These are phyloP conservation scores for Acanthopagrus latus DNA, from an alignment of 2,797 vertebrate genomes.

Conservation along the genomic window DNA sequence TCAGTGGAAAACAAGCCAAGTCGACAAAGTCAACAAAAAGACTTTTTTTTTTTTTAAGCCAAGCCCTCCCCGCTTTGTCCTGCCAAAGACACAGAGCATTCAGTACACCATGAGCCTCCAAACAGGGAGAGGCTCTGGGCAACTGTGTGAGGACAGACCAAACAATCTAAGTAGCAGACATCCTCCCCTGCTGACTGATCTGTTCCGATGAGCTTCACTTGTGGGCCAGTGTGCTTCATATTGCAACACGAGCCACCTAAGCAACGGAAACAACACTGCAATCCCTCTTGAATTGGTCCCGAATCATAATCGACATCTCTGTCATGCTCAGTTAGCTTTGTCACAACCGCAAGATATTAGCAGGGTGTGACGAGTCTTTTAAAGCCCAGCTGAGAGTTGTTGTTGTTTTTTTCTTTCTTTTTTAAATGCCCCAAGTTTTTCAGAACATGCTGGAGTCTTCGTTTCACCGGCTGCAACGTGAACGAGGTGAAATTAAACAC, in stretches of 20 bases:
- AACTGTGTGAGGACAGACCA: constrained; percentile 13
- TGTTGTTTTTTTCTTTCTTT: not conserved
- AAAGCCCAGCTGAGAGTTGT: constrained; percentile 29
- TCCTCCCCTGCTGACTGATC: constrained; percentile 42
- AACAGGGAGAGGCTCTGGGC: constrained; percentile 21
- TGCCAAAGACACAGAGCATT: constrained; percentile 31
- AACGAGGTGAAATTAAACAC: constrained; percentile 33
- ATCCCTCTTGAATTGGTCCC: not conserved
- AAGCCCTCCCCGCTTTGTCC: constrained; percentile 19
- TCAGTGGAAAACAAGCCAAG: not conserved
- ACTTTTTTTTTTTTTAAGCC: constrained; percentile 23
- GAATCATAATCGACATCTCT: not conserved
- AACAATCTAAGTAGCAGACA: constrained; percentile 39
- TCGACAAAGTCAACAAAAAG: constrained; percentile 16
- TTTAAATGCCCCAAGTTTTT: not conserved
- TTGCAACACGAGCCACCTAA: constrained; percentile 13
- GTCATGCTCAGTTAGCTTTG: not conserved
- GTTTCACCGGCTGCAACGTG: not conserved
- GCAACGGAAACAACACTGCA: constrained; percentile 7
- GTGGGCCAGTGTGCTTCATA: constrained; percentile 9
- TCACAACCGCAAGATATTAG: not conserved
- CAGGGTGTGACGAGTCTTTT: constrained; percentile 15
- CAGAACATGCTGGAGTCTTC: constrained; percentile 6
- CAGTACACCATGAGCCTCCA: constrained; percentile 8
- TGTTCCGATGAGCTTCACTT: constrained; percentile 11